phyloP scores from a whole-genome alignment of 2,797 vertebrate species.

The Melanotaenia parkinsoni region DNA sequence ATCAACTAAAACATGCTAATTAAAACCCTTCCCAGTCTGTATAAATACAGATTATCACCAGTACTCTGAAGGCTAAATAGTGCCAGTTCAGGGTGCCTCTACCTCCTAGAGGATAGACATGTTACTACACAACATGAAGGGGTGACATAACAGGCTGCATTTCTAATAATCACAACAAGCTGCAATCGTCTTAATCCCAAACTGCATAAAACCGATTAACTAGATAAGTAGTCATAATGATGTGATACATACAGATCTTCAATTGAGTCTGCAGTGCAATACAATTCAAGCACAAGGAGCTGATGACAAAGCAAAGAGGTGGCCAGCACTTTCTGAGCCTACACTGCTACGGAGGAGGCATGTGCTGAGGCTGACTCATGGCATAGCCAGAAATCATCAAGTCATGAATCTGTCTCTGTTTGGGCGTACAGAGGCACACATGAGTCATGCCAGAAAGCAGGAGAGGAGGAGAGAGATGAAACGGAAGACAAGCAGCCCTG shows the following conservation, averaged over 20 bases:
- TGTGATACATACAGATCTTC: not conserved
- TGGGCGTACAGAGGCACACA: slow-evolving; percentile 70
- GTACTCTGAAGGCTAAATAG: too few relatives aligned
- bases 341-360: slow-evolving; percentile 73
- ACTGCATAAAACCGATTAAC: not conserved
- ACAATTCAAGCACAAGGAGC: slow-evolving; percentile 29
- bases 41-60: too few relatives aligned
- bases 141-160: too few relatives aligned
- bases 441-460: slow-evolving; percentile 68
- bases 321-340: slow-evolving; percentile 65
- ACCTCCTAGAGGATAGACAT: too few relatives aligned
- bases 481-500: slow-evolving; percentile 37
- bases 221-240: too few relatives aligned
- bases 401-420: slow-evolving; percentile 78
- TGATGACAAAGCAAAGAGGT: slow-evolving; percentile 64
- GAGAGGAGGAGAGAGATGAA: slow-evolving; percentile 31
- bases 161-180: too few relatives aligned
- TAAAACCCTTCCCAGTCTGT: too few relatives aligned
- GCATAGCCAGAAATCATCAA: slow-evolving; percentile 70
- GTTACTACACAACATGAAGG: too few relatives aligned
- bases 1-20: too few relatives aligned
- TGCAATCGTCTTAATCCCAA: too few relatives aligned
- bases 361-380: slow-evolving; percentile 73
- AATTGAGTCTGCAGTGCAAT: slow-evolving; percentile 27
- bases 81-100: too few relatives aligned